Evolutionary conservation across 2,888 invertebrate species (phyloP), one percentile per base, ranked within the genome.

Genomic region (Epiblema foenella): DNA sequence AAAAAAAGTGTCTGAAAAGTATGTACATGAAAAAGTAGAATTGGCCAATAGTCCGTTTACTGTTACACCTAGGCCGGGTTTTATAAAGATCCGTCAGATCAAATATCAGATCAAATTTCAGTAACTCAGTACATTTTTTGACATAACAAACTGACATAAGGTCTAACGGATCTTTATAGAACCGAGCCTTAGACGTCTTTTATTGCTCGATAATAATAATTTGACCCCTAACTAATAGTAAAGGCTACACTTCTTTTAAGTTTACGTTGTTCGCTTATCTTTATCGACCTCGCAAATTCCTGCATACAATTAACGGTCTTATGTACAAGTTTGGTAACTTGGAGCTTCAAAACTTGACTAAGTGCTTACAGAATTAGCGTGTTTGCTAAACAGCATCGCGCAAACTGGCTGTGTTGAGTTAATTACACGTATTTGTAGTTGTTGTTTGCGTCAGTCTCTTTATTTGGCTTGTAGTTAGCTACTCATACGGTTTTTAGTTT

Each of bases 201-300:
- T n/a, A n/a, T n/a, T n/a, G n/a, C n/a, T n/a, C n/a, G 24, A 1
- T 4, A 24, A 24, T 42, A 3, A 15, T 5, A 42, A 42, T 54
- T 1, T n/a, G 15, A 56, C 54, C 15, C 24, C 54, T 24, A 24
- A 54, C 54, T n/a, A 15, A n/a, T 56, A 29, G 12, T 24, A 29
- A 56, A 29, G 54, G 12, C n/a, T 29, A 46, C 46, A 12, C 12
- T 7, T 29, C 29, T 29, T 18, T 51, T 9, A 18, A 9, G 18
- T 51, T 18, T 3, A 3, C 24, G 1, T 3, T 3, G n/a, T n/a
- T 51, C 18, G 11, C 51, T 56, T 56, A 56, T 56, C 54, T 56
- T 29, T 29, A 56, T 56, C 15, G 54, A 56, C 54, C 29, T 56
- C 12, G 54, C 24, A 29, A 56, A 56, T 29, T 29, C 29, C 24